Conservation (phyloP, 2,113 vertebrate genomes). For the Rhynchomys soricoides region DNA sequence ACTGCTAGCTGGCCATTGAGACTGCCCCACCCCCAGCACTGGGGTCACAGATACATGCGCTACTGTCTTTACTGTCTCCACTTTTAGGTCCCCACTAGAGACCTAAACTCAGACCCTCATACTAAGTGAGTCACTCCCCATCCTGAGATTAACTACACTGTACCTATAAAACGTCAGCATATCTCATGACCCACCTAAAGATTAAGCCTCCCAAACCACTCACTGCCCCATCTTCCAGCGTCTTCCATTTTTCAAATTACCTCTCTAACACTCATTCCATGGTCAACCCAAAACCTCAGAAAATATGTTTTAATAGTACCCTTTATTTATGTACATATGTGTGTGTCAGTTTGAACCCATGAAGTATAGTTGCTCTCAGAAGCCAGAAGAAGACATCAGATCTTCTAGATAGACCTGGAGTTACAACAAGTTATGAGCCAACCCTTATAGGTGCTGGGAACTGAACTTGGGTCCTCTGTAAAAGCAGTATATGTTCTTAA, state of each 20-base stretch:
- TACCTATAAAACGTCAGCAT: neutral
- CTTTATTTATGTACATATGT: neutral
- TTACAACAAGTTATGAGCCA: neutral
- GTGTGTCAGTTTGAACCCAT: neutral
- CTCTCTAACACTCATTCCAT: neutral
- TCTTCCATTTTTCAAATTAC: neutral
- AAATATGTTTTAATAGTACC: neutral
- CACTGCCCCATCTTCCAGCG: neutral
- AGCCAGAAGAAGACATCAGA: neutral
- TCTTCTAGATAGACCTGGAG: neutral
- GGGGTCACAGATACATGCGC: neutral
- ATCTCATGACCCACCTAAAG: neutral
- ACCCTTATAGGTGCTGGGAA: neutral
- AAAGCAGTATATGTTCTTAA: neutral
- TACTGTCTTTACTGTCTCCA: neutral
- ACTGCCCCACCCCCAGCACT: neutral
- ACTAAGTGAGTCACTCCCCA: neutral
- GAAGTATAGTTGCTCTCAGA: neutral
- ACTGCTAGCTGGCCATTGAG: neutral
- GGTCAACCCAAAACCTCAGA: slow-evolving; percentile 14
- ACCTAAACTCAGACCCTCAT: neutral
- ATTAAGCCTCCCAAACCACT: neutral
- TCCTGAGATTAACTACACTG: neutral
- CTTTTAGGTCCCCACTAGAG: neutral
- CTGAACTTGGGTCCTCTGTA: neutral